Percentiles rank a stretch among this genome's conserved stretches.
phyloP scores from a whole-genome alignment of 2,888 invertebrate genomes.

The Pheosia gnoma region DNA sequence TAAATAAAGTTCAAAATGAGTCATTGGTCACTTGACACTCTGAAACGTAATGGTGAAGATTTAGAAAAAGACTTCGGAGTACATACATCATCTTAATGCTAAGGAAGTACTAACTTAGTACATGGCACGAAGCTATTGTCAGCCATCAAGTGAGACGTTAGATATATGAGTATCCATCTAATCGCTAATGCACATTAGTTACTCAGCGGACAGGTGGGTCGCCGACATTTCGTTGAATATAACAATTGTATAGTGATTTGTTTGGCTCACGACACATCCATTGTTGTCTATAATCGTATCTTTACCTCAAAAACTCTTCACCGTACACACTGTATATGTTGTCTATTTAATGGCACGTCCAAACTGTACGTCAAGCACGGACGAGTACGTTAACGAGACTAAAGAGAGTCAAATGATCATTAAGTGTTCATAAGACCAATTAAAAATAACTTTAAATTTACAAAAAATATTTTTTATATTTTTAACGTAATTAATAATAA shows the following conservation, averaged over 20 bases:
- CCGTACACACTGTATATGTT: not conserved
- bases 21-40: too few species aligned
- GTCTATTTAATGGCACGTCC: not conserved
- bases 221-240: not conserved
- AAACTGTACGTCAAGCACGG: not conserved
- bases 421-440: too few species aligned
- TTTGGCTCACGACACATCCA: conserved; percentile 6
- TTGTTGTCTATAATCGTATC: conserved; percentile 4
- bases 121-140: not conserved
- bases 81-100: too few species aligned
- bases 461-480: too few species aligned
- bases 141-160: conserved; percentile 3
- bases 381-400: too few species aligned
- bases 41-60: too few species aligned
- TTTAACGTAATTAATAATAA: too few species aligned
- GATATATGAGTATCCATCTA: not conserved
- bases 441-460: too few species aligned
- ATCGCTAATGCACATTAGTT: conserved; percentile 1
- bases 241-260: conserved; percentile 2
- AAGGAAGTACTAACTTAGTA: not conserved
- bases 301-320: conserved; percentile 3
- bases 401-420: too few species aligned
- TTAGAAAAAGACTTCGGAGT: too few species aligned
- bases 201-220: not conserved
- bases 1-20: too few species aligned